Percentiles rank a stretch among this genome's conserved stretches.
These are phyloP conservation scores for Cecropterus lyciades DNA, from an alignment of 1,140 invertebrate genomes.

Conservation along the genomic window DNA sequence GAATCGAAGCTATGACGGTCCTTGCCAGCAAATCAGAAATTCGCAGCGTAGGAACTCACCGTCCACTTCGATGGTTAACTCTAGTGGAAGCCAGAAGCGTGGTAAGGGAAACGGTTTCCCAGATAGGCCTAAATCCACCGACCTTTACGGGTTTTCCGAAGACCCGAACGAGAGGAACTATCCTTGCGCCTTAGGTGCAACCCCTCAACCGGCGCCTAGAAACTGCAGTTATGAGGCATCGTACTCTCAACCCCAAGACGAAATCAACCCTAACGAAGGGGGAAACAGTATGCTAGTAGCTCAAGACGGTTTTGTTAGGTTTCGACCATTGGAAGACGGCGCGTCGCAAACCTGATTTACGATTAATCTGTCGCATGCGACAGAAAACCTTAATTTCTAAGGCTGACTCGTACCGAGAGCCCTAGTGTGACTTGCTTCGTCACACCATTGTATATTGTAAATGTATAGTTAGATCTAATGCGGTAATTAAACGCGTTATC, in stretches of 20 bases:
- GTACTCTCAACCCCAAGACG: conserved; percentile 79
- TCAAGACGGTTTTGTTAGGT: conserved; percentile 93
- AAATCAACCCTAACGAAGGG: conserved; percentile 60
- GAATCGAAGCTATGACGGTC: conserved; percentile 73
- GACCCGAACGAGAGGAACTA: conserved; percentile 82
- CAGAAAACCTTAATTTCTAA: conserved; percentile 69
- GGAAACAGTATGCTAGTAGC: conserved; percentile 91
- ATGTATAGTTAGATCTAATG: conserved; percentile 59
- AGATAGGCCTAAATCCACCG: conserved; percentile 83
- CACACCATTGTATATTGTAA: conserved; percentile 59
- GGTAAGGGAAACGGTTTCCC: conserved; percentile 73
- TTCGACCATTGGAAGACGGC: conserved; percentile 88
- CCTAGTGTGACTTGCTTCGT: conserved; percentile 36
- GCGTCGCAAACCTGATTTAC: conserved; percentile 81
- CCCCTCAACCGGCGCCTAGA: conserved; percentile 66
- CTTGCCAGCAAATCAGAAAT: conserved; percentile 60
- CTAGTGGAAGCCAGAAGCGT: conserved; percentile 78
- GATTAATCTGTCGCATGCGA: conserved; percentile 62
- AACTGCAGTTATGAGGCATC: conserved; percentile 73
- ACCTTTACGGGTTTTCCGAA: conserved; percentile 84
- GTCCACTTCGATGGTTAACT: conserved; percentile 73
- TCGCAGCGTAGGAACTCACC: conserved; percentile 80
- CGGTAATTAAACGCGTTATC: conserved; percentile 44
- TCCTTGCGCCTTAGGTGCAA: conserved; percentile 55
- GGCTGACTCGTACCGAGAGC: conserved; percentile 21